Evolutionary conservation across 2,888 invertebrate species (phyloP), one percentile per base, ranked within the genome.

Genomic region (Linnaemya tessellans): DNA sequence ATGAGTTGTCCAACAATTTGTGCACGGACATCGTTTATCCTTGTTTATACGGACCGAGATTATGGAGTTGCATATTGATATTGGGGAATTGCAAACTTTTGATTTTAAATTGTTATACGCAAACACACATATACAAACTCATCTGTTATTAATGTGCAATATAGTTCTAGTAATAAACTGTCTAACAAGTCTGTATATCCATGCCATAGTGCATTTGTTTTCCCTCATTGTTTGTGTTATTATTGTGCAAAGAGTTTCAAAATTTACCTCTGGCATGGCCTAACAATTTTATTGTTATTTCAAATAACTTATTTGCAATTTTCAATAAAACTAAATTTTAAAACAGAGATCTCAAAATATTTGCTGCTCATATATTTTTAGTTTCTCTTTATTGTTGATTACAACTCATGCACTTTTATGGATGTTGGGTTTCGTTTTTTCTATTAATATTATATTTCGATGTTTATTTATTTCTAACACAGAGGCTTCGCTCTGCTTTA

Each of bases 251-350:
- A 41, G n/a, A n/a, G 30, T 70, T 46, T 64, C 38, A 35, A 64
- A 75, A 35, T 68, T 68, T 75, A 54, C 81, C 43, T 62, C 25
- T n/a, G 58, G 62, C 54, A 41, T 64, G 13, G 22, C 71, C 38
- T 56, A 38, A 49, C 20, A 43, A 51, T 25, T 60, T 74, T 62
- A 68, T 43, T 65, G 41, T 43, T 73, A 43, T n/a, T n/a, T n/a
- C n/a, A n/a, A n/a, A n/a, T n/a, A n/a, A n/a, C n/a, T n/a, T n/a
- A n/a, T 74, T 62, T 68, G 11, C 25, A 74, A 51, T 79, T 79
- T 70, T 7, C 20, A 70, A 68, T 25, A 46, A 65, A 78, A 41
- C 9, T 30, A 64, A 75, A 51, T 54, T 64, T 11, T 41, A 35
- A 56, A 54, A 54, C 18, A 54, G 10, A 41, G n/a, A 64, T 25